Evolutionary conservation across 2,888 invertebrate genomes (phyloP).

Genomic region (Orthosia gracilis): DNA sequence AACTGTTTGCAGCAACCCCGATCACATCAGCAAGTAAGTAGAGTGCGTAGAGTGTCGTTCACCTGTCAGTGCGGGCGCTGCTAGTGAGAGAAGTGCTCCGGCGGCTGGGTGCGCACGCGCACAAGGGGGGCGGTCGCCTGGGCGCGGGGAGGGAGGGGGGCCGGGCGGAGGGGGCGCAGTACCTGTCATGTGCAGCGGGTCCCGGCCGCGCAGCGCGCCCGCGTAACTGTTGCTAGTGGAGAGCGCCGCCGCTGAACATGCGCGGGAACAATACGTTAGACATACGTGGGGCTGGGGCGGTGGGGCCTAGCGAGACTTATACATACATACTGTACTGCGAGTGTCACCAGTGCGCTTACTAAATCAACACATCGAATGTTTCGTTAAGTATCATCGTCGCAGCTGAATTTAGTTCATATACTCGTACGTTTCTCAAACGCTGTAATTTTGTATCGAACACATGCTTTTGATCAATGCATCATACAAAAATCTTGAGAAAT

Average conservation of each 20-base stretch:
- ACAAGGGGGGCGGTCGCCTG: not conserved
- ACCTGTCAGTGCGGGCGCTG: no score
- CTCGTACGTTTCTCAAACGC: not conserved
- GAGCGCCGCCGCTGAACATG: constrained; percentile 65
- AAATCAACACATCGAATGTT: not conserved
- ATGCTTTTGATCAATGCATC: not conserved
- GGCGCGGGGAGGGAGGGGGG: constrained; percentile 20
- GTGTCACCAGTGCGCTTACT: no score
- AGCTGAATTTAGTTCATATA: not conserved
- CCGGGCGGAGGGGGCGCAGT: constrained; percentile 82
- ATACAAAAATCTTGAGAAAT: not conserved
- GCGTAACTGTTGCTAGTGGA: constrained; percentile 94
- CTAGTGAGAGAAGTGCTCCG: constrained; percentile 22
- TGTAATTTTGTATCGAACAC: not conserved
- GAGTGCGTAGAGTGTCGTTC: no score
- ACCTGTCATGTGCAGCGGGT: constrained; percentile 97
- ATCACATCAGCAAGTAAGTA: not conserved
- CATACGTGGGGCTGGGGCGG: not conserved
- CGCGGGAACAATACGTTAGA: constrained; percentile 71
- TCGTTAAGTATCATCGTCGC: constrained; percentile 44
- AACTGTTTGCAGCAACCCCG: not conserved
- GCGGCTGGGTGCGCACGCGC: not conserved
- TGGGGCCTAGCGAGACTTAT: no score
- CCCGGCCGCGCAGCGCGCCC: constrained; percentile 96
- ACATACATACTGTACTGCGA: not conserved